Base-by-base conservation (phyloP, 2,113 vertebrate genomes). In the Neolamprologus caudopunctatus region DNA sequence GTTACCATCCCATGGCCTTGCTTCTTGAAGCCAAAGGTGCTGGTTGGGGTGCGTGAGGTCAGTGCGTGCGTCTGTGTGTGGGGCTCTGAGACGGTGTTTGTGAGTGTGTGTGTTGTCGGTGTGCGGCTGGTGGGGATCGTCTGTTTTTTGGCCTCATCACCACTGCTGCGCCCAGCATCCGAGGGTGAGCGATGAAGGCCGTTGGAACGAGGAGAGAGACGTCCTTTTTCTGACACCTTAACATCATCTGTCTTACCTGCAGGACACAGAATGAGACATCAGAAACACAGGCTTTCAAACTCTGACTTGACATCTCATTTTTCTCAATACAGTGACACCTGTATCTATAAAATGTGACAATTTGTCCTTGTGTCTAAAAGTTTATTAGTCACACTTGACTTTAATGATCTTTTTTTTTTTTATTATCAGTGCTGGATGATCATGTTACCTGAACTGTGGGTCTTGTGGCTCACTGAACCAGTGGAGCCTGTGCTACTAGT, bases 1-100 rank as follows among this genome's bases (percentile, higher is more conserved):
- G 98, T 97, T 81, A 98, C 96, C 82, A 97, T 96, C 54, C 97
- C 97, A 0, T 95, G 57, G n/a, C 93, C 96, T 90, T 97, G 97
- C 92, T 99, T 99, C 97, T 99, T 99, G 95, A 99, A 99, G 89
- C 99, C 98, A 53, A 99, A 99, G 42, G 97, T 96, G 95, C 97
- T 98, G 94, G 97, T 97, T 9, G 98, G 51, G 4, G 97, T 94
- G 81, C 98, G 97, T 7, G 97, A 96, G 80, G 93, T 21, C n/a
- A 89, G 84, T 0, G 89, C 4, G 21, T 94, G 93, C 3, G 93
- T 89, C 24, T 93, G 94, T 3, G 92, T 13, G 61, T 93, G 92
- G 7, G 90, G 73, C 45, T 95, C 95, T 2, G 94, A 93, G 14
- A 87, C 40, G 0, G 93, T 85, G 93, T 94, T 93, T 0, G 90